Conservation (phyloP, 2,888 invertebrate species). For the Amphipoea lucens region DNA sequence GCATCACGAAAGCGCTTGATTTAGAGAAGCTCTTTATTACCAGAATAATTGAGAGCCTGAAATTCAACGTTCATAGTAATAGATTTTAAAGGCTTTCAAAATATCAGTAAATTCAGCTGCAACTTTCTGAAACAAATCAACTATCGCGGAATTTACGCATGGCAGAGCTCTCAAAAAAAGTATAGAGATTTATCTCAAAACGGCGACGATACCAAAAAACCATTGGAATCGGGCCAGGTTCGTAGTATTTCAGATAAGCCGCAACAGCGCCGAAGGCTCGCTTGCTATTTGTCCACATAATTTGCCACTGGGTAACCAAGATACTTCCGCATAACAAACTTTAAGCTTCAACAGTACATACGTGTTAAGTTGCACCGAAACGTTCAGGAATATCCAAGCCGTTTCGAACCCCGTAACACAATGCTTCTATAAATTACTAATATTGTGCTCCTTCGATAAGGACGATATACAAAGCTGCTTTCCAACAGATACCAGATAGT, state of each 20-base stretch:
- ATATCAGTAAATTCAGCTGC: not conserved
- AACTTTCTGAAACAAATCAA: conserved; percentile 33
- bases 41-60: conserved; percentile 54
- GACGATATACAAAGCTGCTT: conserved; percentile 45
- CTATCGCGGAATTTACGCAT: conserved; percentile 31
- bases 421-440: conserved; percentile 34
- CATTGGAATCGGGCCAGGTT: conserved; percentile 57
- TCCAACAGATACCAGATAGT: not conserved
- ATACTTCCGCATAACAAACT: conserved; percentile 68
- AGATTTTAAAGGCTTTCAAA: conserved; percentile 22
- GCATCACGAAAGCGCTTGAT: conserved; percentile 74
- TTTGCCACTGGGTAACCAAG: conserved; percentile 69
- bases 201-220: conserved; percentile 42
- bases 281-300: conserved; percentile 72
- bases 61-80: conserved; percentile 42
- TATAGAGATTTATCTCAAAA: conserved; percentile 56
- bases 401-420: conserved; percentile 56
- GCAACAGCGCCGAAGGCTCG: conserved; percentile 62
- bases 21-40: conserved; percentile 65
- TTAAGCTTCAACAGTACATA: conserved; percentile 69
- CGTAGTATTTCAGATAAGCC: conserved; percentile 53
- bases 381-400: conserved; percentile 56
- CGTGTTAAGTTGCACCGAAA: conserved; percentile 65
- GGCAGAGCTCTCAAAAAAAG: conserved; percentile 30
- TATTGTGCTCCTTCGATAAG: conserved; percentile 27